A percentile compares a stretch with the other conserved stretches of the same genome.
Conservation (phyloP, 2,888 invertebrate species). For the Hydrotaea diabolus region DNA sequence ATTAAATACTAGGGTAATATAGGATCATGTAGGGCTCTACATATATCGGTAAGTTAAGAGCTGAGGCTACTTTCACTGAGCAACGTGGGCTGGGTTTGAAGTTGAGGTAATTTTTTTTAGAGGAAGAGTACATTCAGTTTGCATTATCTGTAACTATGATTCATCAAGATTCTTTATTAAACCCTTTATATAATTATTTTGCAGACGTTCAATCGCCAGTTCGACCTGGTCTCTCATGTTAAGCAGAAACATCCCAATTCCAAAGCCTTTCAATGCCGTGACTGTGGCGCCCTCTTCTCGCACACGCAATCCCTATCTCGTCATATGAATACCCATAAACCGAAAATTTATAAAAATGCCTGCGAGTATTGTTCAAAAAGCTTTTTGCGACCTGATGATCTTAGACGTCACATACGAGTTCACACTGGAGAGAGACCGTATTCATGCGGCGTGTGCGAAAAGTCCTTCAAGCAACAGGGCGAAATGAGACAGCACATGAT, state of each 20-base stretch:
- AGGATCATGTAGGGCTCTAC: no score
- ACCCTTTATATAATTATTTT: constrained; percentile 35
- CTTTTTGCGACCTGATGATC: constrained; percentile 63
- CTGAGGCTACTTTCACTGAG: no score
- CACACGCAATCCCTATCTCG: constrained; percentile 68
- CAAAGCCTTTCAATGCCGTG: constrained; percentile 67
- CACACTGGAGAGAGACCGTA: constrained; percentile 68
- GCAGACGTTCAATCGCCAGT: constrained; percentile 60
- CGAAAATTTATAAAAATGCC: constrained; percentile 30
- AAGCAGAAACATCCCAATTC: constrained; percentile 60
- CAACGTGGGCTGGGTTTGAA: no score
- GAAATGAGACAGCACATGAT: constrained; percentile 60
- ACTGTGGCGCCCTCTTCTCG: constrained; percentile 57
- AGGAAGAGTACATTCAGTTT: no score
- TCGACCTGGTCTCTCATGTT: constrained; percentile 61
- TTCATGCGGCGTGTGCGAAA: constrained; percentile 55
- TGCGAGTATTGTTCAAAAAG: constrained; percentile 60
- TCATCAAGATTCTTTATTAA: no score
- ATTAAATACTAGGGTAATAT: no score
- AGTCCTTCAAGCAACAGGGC: constrained; percentile 58
- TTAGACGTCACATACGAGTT: constrained; percentile 63
- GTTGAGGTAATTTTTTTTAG: no score
- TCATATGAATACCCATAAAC: constrained; percentile 66
- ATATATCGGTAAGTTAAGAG: no score
- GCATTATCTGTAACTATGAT: no score